Conservation (phyloP, 2,797 vertebrate species). For the Chelmon rostratus region DNA sequence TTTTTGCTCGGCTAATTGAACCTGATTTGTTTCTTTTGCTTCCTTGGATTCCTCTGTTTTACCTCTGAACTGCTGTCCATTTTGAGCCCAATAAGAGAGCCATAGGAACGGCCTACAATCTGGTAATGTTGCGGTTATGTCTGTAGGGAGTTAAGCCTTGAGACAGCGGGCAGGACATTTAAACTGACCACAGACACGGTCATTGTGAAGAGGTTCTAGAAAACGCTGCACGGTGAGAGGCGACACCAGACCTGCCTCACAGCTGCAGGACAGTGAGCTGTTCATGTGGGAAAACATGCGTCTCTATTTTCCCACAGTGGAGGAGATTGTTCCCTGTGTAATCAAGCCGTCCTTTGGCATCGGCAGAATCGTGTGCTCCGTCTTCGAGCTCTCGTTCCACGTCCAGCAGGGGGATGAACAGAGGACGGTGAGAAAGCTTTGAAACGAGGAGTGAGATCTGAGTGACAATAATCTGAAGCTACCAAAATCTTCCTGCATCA, state of each 20-base stretch:
- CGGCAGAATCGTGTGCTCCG: conserved; percentile 94
- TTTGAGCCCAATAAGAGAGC: conserved; percentile 93
- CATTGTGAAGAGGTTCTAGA: conserved; percentile 92
- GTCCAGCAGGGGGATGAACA: conserved; percentile 92
- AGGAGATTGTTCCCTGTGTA: conserved; percentile 93
- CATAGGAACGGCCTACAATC: conserved; percentile 90
- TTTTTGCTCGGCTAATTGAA: no score
- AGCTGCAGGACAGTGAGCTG: conserved; percentile 1
- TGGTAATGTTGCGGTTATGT: conserved; percentile 59
- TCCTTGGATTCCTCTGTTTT: not conserved
- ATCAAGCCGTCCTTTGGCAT: conserved; percentile 96
- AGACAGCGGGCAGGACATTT: conserved; percentile 92
- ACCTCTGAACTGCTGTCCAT: conserved; percentile 90
- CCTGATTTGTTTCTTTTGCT: no score
- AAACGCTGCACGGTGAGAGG: conserved; percentile 89
- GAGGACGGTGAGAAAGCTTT: conserved; percentile 86
- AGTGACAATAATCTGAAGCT: not conserved
- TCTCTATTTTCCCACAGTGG: conserved; percentile 83
- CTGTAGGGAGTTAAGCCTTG: conserved; percentile 90
- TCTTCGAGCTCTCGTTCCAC: conserved; percentile 93
- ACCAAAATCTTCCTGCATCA: not conserved
- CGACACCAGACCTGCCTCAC: not conserved
- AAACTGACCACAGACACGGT: conserved; percentile 93
- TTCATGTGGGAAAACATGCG: conserved; percentile 33
- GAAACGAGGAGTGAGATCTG: conserved; percentile 5